phyloP scores from a whole-genome alignment of 2,797 vertebrate species.

The Crocodylus rhombifer region DNA sequence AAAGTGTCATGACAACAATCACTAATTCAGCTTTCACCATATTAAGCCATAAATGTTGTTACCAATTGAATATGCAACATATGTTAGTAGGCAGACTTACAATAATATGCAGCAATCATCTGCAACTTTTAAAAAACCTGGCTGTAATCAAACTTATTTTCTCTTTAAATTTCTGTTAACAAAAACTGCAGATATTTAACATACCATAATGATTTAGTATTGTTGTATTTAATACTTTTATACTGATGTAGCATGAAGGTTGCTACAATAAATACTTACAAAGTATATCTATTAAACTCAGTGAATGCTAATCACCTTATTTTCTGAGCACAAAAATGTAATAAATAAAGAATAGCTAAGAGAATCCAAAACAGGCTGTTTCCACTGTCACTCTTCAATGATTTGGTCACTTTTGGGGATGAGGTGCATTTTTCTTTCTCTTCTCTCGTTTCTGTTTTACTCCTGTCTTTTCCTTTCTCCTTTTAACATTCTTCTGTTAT shows the following conservation, averaged over 20 bases:
- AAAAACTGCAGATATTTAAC: not conserved
- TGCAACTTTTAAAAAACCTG: not conserved
- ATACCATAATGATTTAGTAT: not conserved
- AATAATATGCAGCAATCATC: not conserved
- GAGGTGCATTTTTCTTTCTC: not conserved
- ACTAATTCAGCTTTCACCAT: slow-evolving; percentile 37
- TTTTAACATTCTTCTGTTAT: not conserved
- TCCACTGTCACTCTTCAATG: not conserved
- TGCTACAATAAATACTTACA: not conserved
- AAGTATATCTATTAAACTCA: not conserved
- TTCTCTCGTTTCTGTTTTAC: not conserved
- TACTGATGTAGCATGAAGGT: not conserved
- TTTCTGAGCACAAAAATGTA: not conserved
- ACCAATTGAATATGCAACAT: slow-evolving; percentile 26
- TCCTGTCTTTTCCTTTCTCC: not conserved
- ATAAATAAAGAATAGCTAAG: not conserved
- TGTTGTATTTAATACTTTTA: not conserved
- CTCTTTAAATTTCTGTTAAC: not conserved
- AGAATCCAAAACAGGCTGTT: not conserved
- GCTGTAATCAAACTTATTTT: not conserved
- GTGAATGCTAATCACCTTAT: not conserved
- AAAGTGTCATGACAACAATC: slow-evolving; percentile 68
- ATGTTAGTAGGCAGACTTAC: slow-evolving; percentile 5
- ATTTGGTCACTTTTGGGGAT: not conserved
- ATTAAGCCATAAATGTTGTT: slow-evolving; percentile 48